phyloP scores from a whole-genome alignment of 2,888 invertebrate species.

The Helleia helle region DNA sequence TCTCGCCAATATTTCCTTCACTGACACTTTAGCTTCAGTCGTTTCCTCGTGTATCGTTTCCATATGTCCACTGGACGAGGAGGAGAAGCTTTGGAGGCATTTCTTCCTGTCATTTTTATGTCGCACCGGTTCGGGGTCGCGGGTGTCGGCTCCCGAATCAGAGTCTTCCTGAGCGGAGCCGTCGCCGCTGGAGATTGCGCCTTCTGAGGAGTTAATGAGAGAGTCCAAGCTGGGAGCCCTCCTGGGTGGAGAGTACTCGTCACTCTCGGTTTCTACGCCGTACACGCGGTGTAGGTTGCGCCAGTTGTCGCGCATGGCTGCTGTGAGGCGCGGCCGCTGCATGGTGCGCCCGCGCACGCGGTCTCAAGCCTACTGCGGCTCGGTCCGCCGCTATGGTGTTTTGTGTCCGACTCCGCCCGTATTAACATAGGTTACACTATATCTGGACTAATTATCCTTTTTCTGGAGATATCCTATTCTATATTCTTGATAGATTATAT shows the following conservation, averaged over 20 bases:
- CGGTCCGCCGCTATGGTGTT: slow-evolving; percentile 15
- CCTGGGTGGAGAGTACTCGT: slow-evolving; percentile 42
- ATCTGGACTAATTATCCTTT: no score
- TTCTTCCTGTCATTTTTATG: slow-evolving; percentile 47
- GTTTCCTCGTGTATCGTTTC: slow-evolving; percentile 88
- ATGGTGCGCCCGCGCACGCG: slow-evolving; percentile 67
- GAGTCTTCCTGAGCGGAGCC: slow-evolving; percentile 77
- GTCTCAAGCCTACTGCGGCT: slow-evolving; percentile 45
- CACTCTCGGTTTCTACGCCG: slow-evolving; percentile 60
- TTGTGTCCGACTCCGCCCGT: no score
- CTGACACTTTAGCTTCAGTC: slow-evolving; percentile 86
- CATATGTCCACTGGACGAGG: slow-evolving; percentile 79
- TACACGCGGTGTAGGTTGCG: slow-evolving; percentile 64
- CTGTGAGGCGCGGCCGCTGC: slow-evolving; percentile 67
- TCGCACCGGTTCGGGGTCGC: slow-evolving; percentile 51
- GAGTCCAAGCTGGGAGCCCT: slow-evolving; percentile 78
- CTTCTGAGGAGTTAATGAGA: slow-evolving; percentile 79
- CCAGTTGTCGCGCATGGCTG: slow-evolving; percentile 74
- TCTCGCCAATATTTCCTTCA: slow-evolving; percentile 85
- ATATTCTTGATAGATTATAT: no score
- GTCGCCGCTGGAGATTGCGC: slow-evolving; percentile 75
- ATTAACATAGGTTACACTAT: no score
- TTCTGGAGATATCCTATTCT: no score
- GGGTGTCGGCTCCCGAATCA: slow-evolving; percentile 79
- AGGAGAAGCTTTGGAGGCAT: slow-evolving; percentile 64